phyloP scores from a whole-genome alignment of 2,113 vertebrate genomes.

The Crotalus viridis region DNA sequence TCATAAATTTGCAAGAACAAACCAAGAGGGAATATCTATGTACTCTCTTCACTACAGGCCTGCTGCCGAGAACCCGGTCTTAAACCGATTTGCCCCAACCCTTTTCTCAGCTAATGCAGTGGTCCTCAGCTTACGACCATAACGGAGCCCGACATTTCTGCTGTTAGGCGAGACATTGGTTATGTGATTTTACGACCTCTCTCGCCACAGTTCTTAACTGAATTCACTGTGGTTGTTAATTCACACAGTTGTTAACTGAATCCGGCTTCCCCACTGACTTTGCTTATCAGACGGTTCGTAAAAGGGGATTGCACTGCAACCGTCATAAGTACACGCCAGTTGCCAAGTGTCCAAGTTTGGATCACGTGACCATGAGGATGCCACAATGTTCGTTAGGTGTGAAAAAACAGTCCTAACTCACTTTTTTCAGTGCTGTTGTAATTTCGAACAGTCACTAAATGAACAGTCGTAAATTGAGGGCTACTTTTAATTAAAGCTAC shows the following conservation, averaged over 20 bases:
- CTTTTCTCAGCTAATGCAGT: background rate
- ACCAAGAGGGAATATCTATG: background rate
- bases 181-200: too few relatives aligned
- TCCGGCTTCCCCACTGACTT: background rate
- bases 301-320: background rate
- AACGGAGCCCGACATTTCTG: background rate
- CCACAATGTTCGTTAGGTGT: background rate
- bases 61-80: background rate
- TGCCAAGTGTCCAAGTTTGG: background rate
- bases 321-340: background rate
- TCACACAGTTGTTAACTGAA: background rate
- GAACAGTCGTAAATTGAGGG: too few relatives aligned
- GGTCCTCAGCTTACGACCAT: background rate
- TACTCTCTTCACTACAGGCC: background rate
- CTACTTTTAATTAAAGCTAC: background rate
- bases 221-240: background rate
- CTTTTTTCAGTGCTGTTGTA: background rate
- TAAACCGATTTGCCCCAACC: background rate
- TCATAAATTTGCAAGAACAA: background rate
- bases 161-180: background rate
- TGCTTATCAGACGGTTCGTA: background rate
- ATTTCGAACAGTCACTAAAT: background rate
- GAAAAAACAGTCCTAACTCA: background rate
- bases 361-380: background rate
- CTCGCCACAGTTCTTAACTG: background rate